A percentile compares a stretch with the other conserved stretches of the same genome.
Evolutionary conservation across 2,797 vertebrate species (phyloP).

Genomic region (Pseudomugil gertrudae): DNA sequence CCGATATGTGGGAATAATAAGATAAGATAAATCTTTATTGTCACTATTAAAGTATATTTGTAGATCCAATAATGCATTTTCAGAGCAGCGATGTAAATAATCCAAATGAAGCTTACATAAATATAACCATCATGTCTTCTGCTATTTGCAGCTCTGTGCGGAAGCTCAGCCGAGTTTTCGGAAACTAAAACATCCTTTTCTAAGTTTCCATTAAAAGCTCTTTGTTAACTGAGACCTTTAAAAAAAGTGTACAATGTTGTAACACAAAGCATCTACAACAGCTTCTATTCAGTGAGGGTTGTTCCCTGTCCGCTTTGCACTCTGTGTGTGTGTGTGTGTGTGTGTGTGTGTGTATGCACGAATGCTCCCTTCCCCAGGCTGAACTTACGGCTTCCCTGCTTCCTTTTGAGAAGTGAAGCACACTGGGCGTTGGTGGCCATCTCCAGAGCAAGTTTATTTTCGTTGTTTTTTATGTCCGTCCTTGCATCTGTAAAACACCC

Average conservation of each 20-base stretch:
- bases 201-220: neutral
- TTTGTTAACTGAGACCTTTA: neutral
- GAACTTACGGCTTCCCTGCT: slow-evolving; percentile 80
- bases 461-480: slow-evolving; percentile 93
- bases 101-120: neutral
- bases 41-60: neutral
- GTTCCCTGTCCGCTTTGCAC: neutral
- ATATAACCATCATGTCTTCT: neutral
- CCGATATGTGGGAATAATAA: neutral
- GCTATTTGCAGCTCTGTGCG: neutral
- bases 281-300: neutral
- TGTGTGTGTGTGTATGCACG: neutral
- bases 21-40: neutral
- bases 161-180: neutral
- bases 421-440: slow-evolving; percentile 95
- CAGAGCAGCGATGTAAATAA: neutral
- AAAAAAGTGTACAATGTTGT: too few relatives aligned
- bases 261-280: neutral
- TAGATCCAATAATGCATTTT: neutral
- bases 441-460: slow-evolving; percentile 94
- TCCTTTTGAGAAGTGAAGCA: slow-evolving; percentile 93
- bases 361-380: slow-evolving; percentile 27
- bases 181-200: neutral
- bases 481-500: slow-evolving; percentile 84
- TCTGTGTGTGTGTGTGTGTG: neutral